Conservation (phyloP, 2,113 vertebrate species). For the Leuciscus idus region DNA sequence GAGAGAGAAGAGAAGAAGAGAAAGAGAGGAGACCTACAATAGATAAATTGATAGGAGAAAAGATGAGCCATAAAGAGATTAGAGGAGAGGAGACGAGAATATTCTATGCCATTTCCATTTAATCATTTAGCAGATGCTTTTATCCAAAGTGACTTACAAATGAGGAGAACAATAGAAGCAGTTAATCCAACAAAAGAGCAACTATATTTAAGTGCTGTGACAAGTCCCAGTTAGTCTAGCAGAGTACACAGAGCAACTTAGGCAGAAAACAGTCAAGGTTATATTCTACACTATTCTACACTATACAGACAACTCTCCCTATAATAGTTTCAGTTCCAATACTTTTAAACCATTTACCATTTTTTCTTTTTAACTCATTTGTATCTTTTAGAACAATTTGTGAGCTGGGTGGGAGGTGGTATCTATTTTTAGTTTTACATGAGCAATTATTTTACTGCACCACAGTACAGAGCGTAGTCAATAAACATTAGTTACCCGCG, state of each 20-base stretch:
- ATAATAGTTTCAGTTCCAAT: neutral
- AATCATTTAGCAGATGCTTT: no score
- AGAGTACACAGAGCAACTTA: no score
- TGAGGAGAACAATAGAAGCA: no score
- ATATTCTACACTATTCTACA: neutral
- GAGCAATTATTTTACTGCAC: neutral
- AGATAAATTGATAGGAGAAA: neutral
- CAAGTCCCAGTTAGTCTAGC: no score
- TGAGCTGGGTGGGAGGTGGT: neutral
- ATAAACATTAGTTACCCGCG: no score
- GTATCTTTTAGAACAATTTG: neutral
- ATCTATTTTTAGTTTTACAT: neutral
- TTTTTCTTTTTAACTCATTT: neutral
- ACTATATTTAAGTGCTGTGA: no score
- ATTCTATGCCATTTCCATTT: neutral
- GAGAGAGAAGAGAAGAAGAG: neutral
- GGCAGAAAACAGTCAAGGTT: no score
- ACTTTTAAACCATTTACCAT: neutral
- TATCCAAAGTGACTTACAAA: no score
- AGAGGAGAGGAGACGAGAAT: neutral
- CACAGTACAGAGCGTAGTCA: no score
- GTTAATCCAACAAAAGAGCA: no score
- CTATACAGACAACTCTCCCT: neutral
- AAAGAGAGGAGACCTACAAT: neutral
- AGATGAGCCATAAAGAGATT: neutral